Percentiles rank a stretch among this genome's conserved stretches.
Conservation (phyloP, 2,113 vertebrate species). For the Steatornis caripensis region DNA sequence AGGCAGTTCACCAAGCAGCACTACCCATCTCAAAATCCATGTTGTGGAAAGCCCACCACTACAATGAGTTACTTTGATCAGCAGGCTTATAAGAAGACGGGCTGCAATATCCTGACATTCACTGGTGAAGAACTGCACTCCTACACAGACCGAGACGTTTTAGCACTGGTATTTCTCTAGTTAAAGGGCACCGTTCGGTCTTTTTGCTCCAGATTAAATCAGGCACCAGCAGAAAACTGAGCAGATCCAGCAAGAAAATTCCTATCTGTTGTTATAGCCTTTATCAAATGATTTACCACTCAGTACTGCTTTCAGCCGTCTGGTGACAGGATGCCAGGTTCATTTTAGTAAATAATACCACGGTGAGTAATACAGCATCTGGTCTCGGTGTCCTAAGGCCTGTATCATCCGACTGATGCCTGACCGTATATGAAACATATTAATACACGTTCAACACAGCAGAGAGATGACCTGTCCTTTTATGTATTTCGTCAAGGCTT, state of each 20-base stretch:
- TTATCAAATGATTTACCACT: not conserved
- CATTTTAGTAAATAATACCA: not conserved
- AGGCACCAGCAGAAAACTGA: not conserved
- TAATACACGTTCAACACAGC: not conserved
- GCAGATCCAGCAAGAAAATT: not conserved
- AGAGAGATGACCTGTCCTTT: not conserved
- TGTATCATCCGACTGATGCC: not conserved
- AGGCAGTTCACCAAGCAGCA: not conserved
- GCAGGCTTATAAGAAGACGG: not conserved
- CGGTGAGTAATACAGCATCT: not conserved
- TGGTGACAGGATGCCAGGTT: not conserved
- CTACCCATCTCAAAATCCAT: not conserved
- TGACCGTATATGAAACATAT: not conserved
- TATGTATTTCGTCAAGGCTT: not conserved
- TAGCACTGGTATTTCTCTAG: not conserved
- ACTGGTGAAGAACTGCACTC: not conserved
- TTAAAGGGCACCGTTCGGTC: rapidly evolving
- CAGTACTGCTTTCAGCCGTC: not conserved
- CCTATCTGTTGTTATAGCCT: not conserved
- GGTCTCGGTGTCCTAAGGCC: not conserved
- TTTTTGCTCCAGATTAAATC: not conserved
- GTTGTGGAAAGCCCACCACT: not conserved
- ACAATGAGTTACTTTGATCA: not conserved
- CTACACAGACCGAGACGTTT: not conserved
- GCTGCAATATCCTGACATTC: not conserved